A percentile compares a stretch with the other conserved stretches of the same genome.
Evolutionary conservation across 2,797 vertebrate genomes (phyloP).

Genomic region (Acanthis flammea): DNA sequence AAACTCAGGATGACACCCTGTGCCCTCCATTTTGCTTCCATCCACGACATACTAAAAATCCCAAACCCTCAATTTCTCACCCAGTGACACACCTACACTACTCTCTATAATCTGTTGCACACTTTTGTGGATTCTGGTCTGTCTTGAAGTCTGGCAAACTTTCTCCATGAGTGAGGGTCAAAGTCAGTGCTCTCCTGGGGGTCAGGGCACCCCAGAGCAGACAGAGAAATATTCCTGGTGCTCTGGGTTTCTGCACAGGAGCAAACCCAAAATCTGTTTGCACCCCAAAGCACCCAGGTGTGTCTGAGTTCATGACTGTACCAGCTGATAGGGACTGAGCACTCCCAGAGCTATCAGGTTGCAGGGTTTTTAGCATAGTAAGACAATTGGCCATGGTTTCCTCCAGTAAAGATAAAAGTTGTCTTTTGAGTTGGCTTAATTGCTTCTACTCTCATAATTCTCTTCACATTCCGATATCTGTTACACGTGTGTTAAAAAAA

Average conservation of each 20-base stretch:
- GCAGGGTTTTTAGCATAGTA: background rate
- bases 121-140: background rate
- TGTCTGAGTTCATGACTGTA: background rate
- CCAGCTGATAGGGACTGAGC: background rate
- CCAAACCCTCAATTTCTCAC: background rate
- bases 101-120: background rate
- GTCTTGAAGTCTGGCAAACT: background rate
- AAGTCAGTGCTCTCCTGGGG: no score
- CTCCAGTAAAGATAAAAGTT: background rate
- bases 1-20: rapidly evolving
- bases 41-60: background rate
- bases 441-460: background rate
- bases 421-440: background rate
- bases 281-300: background rate
- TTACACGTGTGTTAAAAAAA: background rate
- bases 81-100: rapidly evolving
- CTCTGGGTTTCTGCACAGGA: background rate
- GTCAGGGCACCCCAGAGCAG: background rate
- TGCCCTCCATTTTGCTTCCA: background rate
- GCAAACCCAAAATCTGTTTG: background rate
- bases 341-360: rapidly evolving
- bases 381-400: background rate
- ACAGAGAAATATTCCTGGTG: background rate
- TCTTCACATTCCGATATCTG: background rate
- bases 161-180: background rate